phyloP scores from a whole-genome alignment of 2,113 vertebrate genomes.

The Leptobrachium ailaonicum region DNA sequence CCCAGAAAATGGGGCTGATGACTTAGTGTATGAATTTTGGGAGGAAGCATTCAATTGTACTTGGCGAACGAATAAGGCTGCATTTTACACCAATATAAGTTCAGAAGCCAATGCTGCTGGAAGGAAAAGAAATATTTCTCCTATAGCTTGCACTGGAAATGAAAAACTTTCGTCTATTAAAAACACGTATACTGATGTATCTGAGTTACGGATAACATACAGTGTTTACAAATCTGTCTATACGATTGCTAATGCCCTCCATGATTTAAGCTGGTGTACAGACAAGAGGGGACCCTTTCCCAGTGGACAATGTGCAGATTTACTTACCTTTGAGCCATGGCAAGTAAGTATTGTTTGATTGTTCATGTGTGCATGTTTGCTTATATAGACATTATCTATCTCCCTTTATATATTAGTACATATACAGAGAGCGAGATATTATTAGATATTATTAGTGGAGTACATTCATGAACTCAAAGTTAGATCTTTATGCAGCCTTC shows the following conservation, averaged over 20 bases:
- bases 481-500: no score
- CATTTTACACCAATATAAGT: constrained; percentile 56
- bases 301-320: constrained; percentile 63
- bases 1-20: constrained; percentile 63
- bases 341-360: constrained; percentile 61
- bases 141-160: constrained; percentile 67
- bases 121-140: constrained; percentile 52
- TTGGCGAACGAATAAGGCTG: constrained; percentile 56
- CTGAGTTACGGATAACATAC: constrained; percentile 79
- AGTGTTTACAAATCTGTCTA: constrained; percentile 83
- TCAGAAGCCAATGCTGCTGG: constrained; percentile 53
- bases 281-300: constrained; percentile 65
- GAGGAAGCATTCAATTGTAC: constrained; percentile 80
- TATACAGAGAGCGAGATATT: no score
- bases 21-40: constrained; percentile 80
- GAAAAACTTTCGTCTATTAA: constrained; percentile 68
- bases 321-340: constrained; percentile 77
- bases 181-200: constrained; percentile 78
- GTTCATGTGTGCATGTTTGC: no score
- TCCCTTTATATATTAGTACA: no score
- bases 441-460: no score
- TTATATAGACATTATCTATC: no score
- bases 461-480: no score
- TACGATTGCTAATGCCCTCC: constrained; percentile 74
- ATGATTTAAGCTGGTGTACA: constrained; percentile 69